Evolutionary conservation across 2,113 vertebrate species (phyloP), one percentile per base, ranked within the genome.

Genomic region (Laticauda laticaudata): DNA sequence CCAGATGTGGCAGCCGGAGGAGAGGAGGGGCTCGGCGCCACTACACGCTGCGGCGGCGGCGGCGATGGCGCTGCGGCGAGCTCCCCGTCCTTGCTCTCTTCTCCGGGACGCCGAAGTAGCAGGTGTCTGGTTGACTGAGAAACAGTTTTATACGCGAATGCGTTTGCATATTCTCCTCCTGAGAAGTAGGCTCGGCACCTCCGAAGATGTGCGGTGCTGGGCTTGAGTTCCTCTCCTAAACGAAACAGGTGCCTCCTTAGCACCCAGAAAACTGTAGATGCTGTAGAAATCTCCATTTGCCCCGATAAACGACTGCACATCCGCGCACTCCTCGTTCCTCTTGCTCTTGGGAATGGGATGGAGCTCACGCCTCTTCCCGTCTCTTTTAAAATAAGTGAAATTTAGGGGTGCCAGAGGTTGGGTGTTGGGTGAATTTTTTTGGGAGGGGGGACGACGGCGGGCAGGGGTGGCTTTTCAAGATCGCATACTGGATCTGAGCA

Each of bases 1-100:
- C 95, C 96, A 96, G 96, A 97, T 97, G 93, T 0, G 87, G 94
- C 61, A 88, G 86, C 59, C 29, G 29, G 29, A 69, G 61, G n/a
- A 39, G 34, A 21, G 75, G 75, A 53, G 12, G 23, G 26, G 2
- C 29, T 88, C 29, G 9, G 29, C n/a, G 26, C 34, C 9, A 3
- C 86, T 14, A 45, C 39, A 3, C 39, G 15, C 8, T 9, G n/a
- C 0, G 9, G 18, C 11, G 87, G 0, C 0, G 20, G 48, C n/a
- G 2, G 45, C 29, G 61, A 51, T 51, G 48, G 45, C 12, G 5
- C 11, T 20, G 88, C 0, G 0, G 94, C 93, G 93, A 94, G 94
- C 15, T 59, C 10, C 3, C 34, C 0, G 20, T 93, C 95, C 85
- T 39, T 0, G 0, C 34, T 85, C 69, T 34, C 26, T 56, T n/a